These are phyloP conservation scores for Nebria ingens DNA, from an alignment of 1,140 invertebrate genomes.

Conservation along the genomic window DNA sequence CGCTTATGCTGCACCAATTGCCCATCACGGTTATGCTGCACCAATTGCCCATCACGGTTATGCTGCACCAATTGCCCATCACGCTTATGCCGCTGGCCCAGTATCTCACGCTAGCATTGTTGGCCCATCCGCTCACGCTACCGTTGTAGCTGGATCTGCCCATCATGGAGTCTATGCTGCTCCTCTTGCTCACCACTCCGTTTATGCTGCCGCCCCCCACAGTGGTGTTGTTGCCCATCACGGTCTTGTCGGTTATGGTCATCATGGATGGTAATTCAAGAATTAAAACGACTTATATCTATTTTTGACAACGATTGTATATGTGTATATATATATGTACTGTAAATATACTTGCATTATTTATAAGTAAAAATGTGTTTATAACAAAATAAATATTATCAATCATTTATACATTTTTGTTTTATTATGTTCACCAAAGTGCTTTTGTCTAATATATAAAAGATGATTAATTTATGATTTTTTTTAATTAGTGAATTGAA, in stretches of 20 bases:
- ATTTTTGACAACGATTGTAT: too few relatives aligned
- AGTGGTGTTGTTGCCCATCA: not conserved
- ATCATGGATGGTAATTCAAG: conserved; percentile 1
- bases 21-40: not conserved
- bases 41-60: not conserved
- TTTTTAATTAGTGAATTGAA: too few relatives aligned
- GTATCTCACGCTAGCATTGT: not conserved
- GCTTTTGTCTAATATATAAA: too few relatives aligned
- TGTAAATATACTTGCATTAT: not conserved
- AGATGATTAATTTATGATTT: too few relatives aligned
- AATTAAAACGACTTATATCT: not conserved
- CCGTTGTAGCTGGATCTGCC: not conserved
- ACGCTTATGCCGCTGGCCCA: not conserved
- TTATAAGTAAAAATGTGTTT: not conserved
- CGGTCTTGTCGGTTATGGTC: conserved; percentile 1
- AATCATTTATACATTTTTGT: not conserved
- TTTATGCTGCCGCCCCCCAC: not conserved
- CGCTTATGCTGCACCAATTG: not conserved
- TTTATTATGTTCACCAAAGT: not conserved
- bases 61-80: not conserved
- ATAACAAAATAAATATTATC: not conserved
- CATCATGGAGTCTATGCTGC: not conserved
- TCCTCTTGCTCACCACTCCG: not conserved
- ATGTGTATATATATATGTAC: not conserved
- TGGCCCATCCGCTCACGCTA: not conserved